Evolutionary conservation across 2,113 vertebrate species (phyloP).

Genomic region (Hippocampus mohnikei): DNA sequence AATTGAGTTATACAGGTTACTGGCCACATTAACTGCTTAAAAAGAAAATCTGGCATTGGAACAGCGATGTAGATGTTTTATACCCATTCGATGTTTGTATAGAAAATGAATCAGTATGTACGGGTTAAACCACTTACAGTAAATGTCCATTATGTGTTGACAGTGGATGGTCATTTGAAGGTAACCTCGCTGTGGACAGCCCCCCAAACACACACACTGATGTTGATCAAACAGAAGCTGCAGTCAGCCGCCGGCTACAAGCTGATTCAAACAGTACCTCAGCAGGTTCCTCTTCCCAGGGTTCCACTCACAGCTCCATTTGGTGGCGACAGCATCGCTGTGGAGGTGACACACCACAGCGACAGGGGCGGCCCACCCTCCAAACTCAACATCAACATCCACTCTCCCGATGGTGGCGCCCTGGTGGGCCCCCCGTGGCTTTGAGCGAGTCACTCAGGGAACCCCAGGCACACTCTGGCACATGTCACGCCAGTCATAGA

Average conservation of each 20-base stretch:
- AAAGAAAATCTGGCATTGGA: too few species aligned
- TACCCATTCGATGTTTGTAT: not conserved
- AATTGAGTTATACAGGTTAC: too few species aligned
- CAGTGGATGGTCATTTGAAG: constrained; percentile 48
- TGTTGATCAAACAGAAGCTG: constrained; percentile 71
- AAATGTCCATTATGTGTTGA: constrained; percentile 44
- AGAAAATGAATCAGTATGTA: not conserved
- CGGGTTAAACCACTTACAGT: constrained; percentile 1
- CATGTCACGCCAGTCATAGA: constrained; percentile 6
- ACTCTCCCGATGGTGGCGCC: constrained; percentile 50
- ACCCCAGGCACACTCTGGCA: constrained; percentile 31
- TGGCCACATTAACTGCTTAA: too few species aligned
- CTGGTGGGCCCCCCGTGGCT: constrained; percentile 44
- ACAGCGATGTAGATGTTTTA: not conserved
- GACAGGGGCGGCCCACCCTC: constrained; percentile 47
- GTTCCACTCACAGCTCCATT: constrained; percentile 65
- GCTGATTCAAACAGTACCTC: constrained; percentile 65
- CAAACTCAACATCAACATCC: constrained; percentile 42
- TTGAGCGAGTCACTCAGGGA: constrained; percentile 57
- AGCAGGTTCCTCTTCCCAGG: constrained; percentile 63
- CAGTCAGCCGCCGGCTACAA: constrained; percentile 49
- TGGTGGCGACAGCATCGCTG: constrained; percentile 65
- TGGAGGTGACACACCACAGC: constrained; percentile 61
- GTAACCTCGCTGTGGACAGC: constrained; percentile 53
- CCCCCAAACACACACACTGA: constrained; percentile 27